These are phyloP conservation scores for Henicopernis longicauda DNA, from an alignment of 2,113 vertebrate genomes.

Conservation along the genomic window DNA sequence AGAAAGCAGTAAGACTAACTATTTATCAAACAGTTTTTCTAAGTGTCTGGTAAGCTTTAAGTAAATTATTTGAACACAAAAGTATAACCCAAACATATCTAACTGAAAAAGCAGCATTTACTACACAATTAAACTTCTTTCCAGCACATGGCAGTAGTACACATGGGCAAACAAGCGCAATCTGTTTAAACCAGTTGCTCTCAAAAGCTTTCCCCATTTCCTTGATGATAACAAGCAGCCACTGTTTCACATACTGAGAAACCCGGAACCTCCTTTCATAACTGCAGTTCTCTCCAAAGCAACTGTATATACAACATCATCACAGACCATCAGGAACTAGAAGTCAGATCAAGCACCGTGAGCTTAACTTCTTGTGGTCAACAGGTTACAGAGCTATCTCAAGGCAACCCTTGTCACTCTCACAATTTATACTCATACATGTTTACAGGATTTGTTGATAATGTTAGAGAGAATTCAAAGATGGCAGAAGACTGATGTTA, in stretches of 20 bases:
- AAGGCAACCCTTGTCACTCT: no score
- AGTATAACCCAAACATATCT: background rate
- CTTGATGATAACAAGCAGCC: background rate
- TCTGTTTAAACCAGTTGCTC: background rate
- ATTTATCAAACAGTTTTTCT: background rate
- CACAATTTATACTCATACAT: background rate
- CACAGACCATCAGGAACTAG: background rate
- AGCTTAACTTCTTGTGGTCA: background rate
- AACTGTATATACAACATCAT: background rate
- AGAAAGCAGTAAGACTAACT: background rate
- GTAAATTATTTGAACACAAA: background rate
- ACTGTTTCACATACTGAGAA: background rate
- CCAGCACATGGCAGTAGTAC: background rate
- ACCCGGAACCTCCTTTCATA: background rate
- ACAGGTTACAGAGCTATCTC: background rate
- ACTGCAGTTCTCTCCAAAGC: background rate
- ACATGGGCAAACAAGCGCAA: background rate
- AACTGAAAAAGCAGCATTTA: background rate
- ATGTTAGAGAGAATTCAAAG: background rate
- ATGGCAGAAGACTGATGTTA: background rate
- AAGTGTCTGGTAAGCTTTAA: background rate
- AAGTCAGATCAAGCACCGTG: background rate
- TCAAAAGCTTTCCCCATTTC: background rate
- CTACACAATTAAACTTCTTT: background rate
- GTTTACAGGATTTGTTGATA: background rate